A percentile compares a stretch with the other conserved stretches of the same genome.
Conservation (phyloP, 2,888 invertebrate genomes). For the Callyntrura guangdongensis region DNA sequence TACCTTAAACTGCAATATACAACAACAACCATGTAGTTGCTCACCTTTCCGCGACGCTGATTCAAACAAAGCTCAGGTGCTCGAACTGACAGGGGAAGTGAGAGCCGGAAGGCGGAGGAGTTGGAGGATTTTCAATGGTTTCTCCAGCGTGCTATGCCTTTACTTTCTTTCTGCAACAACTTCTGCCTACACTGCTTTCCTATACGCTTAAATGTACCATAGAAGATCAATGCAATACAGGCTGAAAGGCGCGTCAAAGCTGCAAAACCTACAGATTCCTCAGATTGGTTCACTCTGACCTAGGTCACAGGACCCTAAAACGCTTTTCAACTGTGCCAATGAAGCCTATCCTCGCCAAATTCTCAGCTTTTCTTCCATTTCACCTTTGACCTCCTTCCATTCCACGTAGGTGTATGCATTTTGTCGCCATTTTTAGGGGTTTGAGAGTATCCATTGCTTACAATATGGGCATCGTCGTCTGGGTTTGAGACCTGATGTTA, state of each 20-base stretch:
- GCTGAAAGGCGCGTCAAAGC: conserved; percentile 62
- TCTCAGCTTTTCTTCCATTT: not conserved
- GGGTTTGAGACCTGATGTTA: conserved; percentile 83
- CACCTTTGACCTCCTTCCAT: conserved; percentile 57
- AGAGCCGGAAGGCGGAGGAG: conserved; percentile 79
- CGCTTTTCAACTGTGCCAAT: not conserved
- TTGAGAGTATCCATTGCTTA: conserved; percentile 83
- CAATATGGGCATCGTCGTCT: conserved; percentile 77
- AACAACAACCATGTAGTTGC: conserved; percentile 13
- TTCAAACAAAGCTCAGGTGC: conserved; percentile 69
- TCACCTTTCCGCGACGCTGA: conserved; percentile 73
- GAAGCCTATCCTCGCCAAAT: not conserved
- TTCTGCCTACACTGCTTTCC: not conserved
- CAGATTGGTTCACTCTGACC: conserved; percentile 77
- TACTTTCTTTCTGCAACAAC: conserved; percentile 27
- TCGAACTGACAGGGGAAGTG: conserved; percentile 13
- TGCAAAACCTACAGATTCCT: conserved; percentile 47
- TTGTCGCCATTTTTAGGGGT: conserved; percentile 83
- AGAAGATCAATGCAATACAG: conserved; percentile 17
- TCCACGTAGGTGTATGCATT: conserved; percentile 12
- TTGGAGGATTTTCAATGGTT: conserved; percentile 79
- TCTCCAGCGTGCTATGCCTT: conserved; percentile 77
- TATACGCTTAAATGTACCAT: not conserved
- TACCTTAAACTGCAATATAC: not conserved
- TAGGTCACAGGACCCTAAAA: conserved; percentile 51